Base-by-base conservation (phyloP, 2,888 invertebrate species). In the Caenorhabditis becei region DNA sequence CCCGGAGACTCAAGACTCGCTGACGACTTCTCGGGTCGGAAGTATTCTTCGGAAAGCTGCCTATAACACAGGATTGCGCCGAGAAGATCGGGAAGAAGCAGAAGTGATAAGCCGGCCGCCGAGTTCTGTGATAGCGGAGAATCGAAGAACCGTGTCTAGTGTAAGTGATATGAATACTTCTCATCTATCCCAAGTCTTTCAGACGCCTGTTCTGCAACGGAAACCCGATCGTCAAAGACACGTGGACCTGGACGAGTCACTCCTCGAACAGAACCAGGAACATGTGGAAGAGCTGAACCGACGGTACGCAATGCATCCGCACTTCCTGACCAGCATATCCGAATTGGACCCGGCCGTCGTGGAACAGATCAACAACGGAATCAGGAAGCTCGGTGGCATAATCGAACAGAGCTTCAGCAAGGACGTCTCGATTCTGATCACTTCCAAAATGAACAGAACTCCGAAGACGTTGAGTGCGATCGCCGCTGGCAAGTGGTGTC, bases 401-500 rank as follows among this genome's bases (percentile, higher is more conserved):
- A 49, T 81, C n/a, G 66, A 72, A 14, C 35, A 56, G 4, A 67
- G 72, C 11, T 77, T 58, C 26, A 71, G 56, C 18, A 20, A 26
- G 41, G 77, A 81, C 23, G 35, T 56, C 4, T 58, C 71, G 16
- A 69, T 62, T 58, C 23, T 81, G 10, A 67, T 81, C 28, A 32
- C 70, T 10, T 51, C 32, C 5, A 66, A 58, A 32, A n/a, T 81
- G 53, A 56, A 35, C 7, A 26, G 81, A 58, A 51, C 72, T 0
- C 66, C 71, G 14, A 81, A 81, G 47, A 66, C 61, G 1, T 41
- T 81, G 10, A 41, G 77, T 32, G 35, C 66, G 1, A 69, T 81
- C 10, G 77, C 81, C 3, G 71, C 77, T 11, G 81, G 81, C 14
- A 62, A 56, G 47, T 81, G 81, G 81, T 81, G 81, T 53, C 66